A percentile compares a stretch with the other conserved stretches of the same genome.
Conservation (phyloP, 1,140 invertebrate species). For the Trichonephila clavata region DNA sequence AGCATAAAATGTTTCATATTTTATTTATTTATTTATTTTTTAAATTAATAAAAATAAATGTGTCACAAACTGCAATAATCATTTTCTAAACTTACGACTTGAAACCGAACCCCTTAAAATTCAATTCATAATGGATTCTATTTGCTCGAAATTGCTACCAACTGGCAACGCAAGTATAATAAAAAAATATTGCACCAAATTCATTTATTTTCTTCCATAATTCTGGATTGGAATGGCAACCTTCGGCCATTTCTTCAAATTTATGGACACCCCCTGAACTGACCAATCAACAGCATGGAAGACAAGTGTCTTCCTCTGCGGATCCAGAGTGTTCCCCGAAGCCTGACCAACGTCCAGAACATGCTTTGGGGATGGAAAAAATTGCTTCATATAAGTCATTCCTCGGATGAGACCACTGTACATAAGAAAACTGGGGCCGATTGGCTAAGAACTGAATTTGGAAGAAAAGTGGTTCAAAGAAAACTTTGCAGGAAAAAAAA, state of each 20-base stretch:
- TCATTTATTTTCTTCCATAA: background rate
- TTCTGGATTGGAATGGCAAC: background rate
- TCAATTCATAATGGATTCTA: too few species aligned
- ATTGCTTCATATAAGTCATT: conserved; percentile 45
- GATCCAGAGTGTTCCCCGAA: conserved; percentile 10
- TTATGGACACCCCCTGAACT: conserved; percentile 37
- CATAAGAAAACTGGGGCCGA: background rate
- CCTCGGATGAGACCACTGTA: conserved; percentile 20
- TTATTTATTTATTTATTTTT: too few species aligned
- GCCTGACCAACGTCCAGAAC: conserved; percentile 37
- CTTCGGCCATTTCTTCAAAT: conserved; percentile 12
- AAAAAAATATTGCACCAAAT: background rate
- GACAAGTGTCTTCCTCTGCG: conserved; percentile 60
- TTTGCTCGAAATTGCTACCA: background rate
- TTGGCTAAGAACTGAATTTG: background rate
- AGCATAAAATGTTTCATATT: too few species aligned
- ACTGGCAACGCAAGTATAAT: background rate
- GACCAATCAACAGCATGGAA: conserved; percentile 43
- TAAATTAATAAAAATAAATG: too few species aligned
- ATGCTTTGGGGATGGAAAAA: conserved; percentile 28
- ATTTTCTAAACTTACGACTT: too few species aligned
- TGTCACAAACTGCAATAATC: too few species aligned
- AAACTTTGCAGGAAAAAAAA: background rate
- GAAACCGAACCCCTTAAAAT: too few species aligned
- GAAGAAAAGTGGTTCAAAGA: background rate